Evolutionary conservation across 1,140 invertebrate genomes (phyloP).

Genomic region (Pogonognathellus flavescens): DNA sequence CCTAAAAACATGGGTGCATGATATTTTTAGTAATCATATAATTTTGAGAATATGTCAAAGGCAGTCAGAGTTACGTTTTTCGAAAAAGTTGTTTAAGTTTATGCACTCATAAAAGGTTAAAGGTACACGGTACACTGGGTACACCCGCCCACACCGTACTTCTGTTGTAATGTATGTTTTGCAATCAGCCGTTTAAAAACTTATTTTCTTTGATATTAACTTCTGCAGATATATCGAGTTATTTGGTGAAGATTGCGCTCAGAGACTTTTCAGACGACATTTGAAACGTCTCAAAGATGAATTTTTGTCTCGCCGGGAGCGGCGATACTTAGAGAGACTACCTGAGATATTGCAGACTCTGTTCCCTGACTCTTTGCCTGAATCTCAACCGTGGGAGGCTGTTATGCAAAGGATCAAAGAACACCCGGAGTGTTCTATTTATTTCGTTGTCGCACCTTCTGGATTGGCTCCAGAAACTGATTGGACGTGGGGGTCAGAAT

Average conservation of each 20-base stretch:
- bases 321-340: conserved; percentile 84
- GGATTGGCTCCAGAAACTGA: conserved; percentile 69
- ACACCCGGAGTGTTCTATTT: conserved; percentile 73
- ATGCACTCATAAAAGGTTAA: too few relatives aligned
- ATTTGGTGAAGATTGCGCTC: conserved; percentile 88
- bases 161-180: too few relatives aligned
- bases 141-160: too few relatives aligned
- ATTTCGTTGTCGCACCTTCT: conserved; percentile 72
- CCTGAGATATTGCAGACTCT: conserved; percentile 85
- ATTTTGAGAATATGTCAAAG: too few relatives aligned
- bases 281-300: conserved; percentile 89
- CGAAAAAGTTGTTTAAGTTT: too few relatives aligned
- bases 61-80: too few relatives aligned
- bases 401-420: conserved; percentile 71
- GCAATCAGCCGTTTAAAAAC: too few relatives aligned
- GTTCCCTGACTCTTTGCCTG: conserved; percentile 77
- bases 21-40: too few relatives aligned
- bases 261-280: conserved; percentile 84
- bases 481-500: conserved; percentile 66
- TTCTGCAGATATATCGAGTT: conserved; percentile 81
- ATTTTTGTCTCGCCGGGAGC: conserved; percentile 83
- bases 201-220: background rate
- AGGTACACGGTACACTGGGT: too few relatives aligned
- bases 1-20: too few relatives aligned
- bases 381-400: conserved; percentile 70